Evolutionary conservation across 2,797 vertebrate genomes (phyloP).

Genomic region (Phrynocephalus guinanensis): DNA sequence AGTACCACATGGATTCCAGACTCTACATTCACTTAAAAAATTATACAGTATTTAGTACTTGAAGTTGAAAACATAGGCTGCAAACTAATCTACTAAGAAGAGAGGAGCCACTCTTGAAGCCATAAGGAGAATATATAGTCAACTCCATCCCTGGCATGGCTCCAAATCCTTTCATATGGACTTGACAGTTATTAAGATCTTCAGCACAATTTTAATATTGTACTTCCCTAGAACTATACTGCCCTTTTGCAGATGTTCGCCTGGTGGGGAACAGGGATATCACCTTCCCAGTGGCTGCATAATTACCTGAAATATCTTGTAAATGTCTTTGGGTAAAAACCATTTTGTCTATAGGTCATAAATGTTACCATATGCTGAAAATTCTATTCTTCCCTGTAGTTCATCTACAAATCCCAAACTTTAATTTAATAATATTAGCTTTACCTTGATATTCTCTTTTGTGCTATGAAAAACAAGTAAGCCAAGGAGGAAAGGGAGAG

Average conservation of each 20-base stretch:
- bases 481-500: too few species aligned
- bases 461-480: too few species aligned
- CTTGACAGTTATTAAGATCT: not conserved
- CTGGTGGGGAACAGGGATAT: not conserved
- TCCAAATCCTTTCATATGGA: not conserved
- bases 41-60: slow-evolving; percentile 3
- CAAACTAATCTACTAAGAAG: slow-evolving; percentile 23
- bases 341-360: too few species aligned
- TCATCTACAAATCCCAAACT: too few species aligned
- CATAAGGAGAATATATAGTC: not conserved
- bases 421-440: too few species aligned
- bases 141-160: not conserved
- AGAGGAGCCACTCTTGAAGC: not conserved
- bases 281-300: not conserved
- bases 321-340: too few species aligned
- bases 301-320: too few species aligned
- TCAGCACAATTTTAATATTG: not conserved
- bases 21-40: slow-evolving; percentile 24
- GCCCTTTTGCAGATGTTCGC: too few species aligned
- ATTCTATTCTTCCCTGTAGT: too few species aligned
- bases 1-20: slow-evolving; percentile 13
- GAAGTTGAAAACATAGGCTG: slow-evolving; percentile 8
- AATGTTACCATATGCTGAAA: too few species aligned
- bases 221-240: not conserved
- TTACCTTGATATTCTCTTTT: too few species aligned